Percentiles rank a stretch among this genome's conserved stretches.
These are phyloP conservation scores for Ariolimax columbianus DNA, from an alignment of 2,888 invertebrate species.

Conservation along the genomic window DNA sequence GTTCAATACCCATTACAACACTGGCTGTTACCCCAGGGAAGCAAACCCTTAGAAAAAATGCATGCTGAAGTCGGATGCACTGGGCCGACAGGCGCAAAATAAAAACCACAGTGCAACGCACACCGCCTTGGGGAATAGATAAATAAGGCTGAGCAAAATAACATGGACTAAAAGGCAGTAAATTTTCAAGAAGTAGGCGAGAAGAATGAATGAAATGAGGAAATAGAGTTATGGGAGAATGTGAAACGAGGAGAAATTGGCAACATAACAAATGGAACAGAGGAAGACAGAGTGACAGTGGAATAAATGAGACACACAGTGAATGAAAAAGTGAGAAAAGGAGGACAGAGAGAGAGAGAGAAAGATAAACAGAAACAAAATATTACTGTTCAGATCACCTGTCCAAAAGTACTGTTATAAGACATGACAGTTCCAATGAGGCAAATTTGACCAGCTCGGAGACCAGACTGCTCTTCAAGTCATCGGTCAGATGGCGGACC, in stretches of 20 bases:
- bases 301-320: neutral
- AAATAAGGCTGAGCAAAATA: too few species aligned
- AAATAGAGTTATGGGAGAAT: neutral
- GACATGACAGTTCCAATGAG: constrained; percentile 63
- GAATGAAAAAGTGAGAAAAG: neutral
- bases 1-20: too few species aligned
- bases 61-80: too few species aligned
- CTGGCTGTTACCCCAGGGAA: too few species aligned
- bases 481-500: constrained; percentile 54
- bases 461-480: constrained; percentile 59
- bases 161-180: too few species aligned
- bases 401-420: constrained; percentile 60
- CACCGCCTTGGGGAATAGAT: too few species aligned
- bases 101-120: too few species aligned
- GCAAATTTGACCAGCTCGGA: constrained; percentile 68
- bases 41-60: too few species aligned
- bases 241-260: neutral
- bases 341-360: neutral
- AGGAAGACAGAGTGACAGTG: neutral
- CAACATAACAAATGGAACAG: neutral
- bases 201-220: neutral
- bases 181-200: neutral
- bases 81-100: too few species aligned
- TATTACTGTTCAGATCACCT: constrained; percentile 58
- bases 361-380: neutral